Base-by-base conservation (phyloP, 2,888 invertebrate species). In the Ischnus inquisitorius region DNA sequence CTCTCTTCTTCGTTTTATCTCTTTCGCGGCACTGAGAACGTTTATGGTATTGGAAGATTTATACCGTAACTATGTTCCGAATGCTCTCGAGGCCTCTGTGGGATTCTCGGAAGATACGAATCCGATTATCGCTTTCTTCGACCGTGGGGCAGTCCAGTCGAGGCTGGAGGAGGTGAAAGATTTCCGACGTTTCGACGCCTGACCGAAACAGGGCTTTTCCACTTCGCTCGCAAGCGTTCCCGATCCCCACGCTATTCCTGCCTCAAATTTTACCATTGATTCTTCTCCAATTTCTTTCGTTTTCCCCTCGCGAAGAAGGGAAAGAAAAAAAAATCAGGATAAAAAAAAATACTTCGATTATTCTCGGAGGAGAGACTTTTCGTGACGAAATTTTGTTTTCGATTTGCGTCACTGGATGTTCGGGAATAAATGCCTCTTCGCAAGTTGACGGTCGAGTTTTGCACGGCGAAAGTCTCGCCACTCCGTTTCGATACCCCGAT, bases 301-400 rank as follows among this genome's bases (percentile, higher is more conserved):
- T 3, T 2, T 46, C 43, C 2, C 14, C 22, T 28, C 8, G 48
- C 14, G 3, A 41, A 41, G 3, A 19, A 16, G 19, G 10, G 0
- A 54, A 39, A 28, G 43, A 19, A 8, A 67, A 41, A 48, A 34
- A 54, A 62, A 57, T 69, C n/a, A n/a, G n/a, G 12, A 22, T 2
- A 62, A 41, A n/a, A 5, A 54, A 25, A 25, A 46, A 41, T 3
- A 25, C 4, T 22, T 57, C 3, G 57, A 46, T 68, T 71, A 71
- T 77, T 25, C 19, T 67, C 64, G 57, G n/a, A 39, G 43, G 22
- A 28, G n/a, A 4, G 39, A 76, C 69, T 65, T 28, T 41, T 71
- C 57, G 39, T 85, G 76, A 85, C 82, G 86, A 82, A 84, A 28
- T 84, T 68, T 77, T 80, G 68, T 75, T 82, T 71, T 62, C 65